Base-by-base conservation (phyloP, 1,140 invertebrate species). In the Pectinophora gossypiella region DNA sequence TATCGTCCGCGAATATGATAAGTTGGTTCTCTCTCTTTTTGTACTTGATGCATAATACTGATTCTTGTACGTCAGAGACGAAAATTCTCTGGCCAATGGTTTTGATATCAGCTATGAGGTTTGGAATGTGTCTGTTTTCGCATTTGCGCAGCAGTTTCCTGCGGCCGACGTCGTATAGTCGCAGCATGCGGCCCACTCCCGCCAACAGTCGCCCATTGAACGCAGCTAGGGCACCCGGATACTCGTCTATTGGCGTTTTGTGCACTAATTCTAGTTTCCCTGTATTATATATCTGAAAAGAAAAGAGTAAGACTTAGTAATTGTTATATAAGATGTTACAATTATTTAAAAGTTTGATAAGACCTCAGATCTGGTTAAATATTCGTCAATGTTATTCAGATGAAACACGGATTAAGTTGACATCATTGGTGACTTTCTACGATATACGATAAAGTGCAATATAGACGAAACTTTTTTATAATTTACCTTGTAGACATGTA, bases 41-140 rank as follows among this genome's bases (percentile, higher is more conserved):
- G 85, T 99, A 99, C 22, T 97, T 92, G 0, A 99, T 91, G 77
- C 98, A 99, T 76, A 98, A 98, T 10, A 99, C 95, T 21, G 97
- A 98, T 77, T 99, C 98, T 81, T 99, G 98, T 0, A 99, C 94
- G 85, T 99, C 99, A 0, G 95, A 93, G 0, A 98, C 98, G 71
- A 96, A 97, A 20, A 99, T 95, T 44, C 99, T 91, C 72, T 97
- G 94, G 0, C 98, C 97, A 66, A 98, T 94, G 0, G 96, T 94
- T 76, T 98, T 95, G 48, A 99, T 97, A 54, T 95, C 95, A 0
- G 97, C 94, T 51, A 99, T 96, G 44, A 95, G 91, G 77, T 99
- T 97, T 10, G 98, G 97, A 85, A 99, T 95, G 87, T 99, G 97
- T 92, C 98, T 98, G 86, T 99, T 99, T 89, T 99, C 99, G 89